Evolutionary conservation across 1,140 invertebrate species (phyloP).

Genomic region (Polypedilum pembai): DNA sequence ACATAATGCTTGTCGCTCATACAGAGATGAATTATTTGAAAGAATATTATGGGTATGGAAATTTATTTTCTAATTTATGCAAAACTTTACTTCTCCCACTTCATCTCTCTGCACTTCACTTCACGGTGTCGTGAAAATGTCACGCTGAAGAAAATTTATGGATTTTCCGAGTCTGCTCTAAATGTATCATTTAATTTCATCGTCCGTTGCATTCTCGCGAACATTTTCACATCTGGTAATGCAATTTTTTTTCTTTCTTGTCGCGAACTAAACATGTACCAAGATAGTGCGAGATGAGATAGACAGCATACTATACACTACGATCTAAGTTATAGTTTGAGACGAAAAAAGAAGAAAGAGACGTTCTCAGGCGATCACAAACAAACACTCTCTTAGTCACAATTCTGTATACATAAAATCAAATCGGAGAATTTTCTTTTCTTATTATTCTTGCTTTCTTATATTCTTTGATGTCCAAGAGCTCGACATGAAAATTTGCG

Average conservation of each 20-base stretch:
- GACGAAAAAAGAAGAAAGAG: no score
- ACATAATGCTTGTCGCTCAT: background rate
- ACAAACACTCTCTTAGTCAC: no score
- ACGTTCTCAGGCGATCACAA: no score
- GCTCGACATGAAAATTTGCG: no score
- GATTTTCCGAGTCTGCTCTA: background rate
- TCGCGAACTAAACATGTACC: background rate
- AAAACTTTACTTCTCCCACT: background rate
- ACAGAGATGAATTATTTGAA: conserved; percentile 9
- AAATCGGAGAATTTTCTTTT: no score
- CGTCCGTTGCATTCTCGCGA: background rate
- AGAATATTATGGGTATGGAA: background rate
- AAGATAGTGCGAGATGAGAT: background rate
- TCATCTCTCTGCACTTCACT: background rate
- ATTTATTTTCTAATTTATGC: background rate
- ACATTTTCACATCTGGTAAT: conserved; percentile 2
- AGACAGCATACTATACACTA: no score
- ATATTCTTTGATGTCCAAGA: no score
- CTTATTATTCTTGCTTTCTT: no score
- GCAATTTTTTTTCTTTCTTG: background rate
- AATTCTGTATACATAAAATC: no score
- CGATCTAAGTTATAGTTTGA: no score
- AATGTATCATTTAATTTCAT: conserved; percentile 25
- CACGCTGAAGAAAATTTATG: conserved; percentile 24
- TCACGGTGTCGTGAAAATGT: conserved; percentile 26